Percentiles rank a stretch among this genome's conserved stretches.
Evolutionary conservation across 2,888 invertebrate species (phyloP).

Genomic region (Euzophera pinguis): DNA sequence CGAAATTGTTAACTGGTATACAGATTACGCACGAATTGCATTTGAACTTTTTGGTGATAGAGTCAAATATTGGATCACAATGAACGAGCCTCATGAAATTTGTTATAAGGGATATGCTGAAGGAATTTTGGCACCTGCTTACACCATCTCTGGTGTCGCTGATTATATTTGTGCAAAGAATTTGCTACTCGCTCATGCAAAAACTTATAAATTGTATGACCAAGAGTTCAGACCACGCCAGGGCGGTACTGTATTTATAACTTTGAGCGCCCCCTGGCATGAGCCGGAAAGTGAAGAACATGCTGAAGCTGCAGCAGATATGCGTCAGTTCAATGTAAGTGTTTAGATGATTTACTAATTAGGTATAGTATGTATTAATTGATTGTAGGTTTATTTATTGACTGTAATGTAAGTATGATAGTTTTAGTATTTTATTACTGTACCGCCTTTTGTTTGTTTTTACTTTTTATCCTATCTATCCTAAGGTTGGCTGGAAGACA

Average conservation of each 20-base stretch:
- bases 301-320: too few species aligned
- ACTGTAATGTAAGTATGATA: too few species aligned
- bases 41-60: conserved; percentile 66
- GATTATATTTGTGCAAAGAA: conserved; percentile 70
- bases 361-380: too few species aligned
- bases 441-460: too few species aligned
- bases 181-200: conserved; percentile 75
- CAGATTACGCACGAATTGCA: conserved; percentile 58
- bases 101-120: conserved; percentile 62
- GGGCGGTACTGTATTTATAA: too few species aligned
- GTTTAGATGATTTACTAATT: too few species aligned
- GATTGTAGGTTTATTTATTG: too few species aligned
- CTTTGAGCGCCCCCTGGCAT: conserved; percentile 19
- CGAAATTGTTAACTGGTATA: conserved; percentile 61
- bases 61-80: conserved; percentile 75
- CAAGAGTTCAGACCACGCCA: conserved; percentile 32
- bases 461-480: too few species aligned
- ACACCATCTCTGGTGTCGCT: conserved; percentile 51
- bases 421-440: too few species aligned
- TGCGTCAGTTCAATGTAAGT: too few species aligned
- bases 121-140: conserved; percentile 36
- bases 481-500: too few species aligned
- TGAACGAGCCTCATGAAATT: conserved; percentile 72
- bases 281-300: conserved; percentile 50
- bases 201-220: conserved; percentile 53